phyloP scores from a whole-genome alignment of 2,888 invertebrate species.

The Tortricodes alternella region DNA sequence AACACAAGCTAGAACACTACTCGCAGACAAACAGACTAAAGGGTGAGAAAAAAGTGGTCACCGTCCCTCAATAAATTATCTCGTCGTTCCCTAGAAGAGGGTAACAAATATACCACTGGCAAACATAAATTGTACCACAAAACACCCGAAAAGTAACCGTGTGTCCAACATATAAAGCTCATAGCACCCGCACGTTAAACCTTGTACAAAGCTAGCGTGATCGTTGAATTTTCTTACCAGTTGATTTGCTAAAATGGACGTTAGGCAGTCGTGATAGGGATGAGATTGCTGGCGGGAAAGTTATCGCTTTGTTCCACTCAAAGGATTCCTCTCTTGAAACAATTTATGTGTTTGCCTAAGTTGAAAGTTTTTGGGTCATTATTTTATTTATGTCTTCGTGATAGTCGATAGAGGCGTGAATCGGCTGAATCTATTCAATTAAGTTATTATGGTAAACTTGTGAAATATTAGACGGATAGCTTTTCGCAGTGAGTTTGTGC shows the following conservation, averaged over 20 bases:
- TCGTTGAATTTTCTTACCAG: conserved; percentile 19
- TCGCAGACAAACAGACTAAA: conserved; percentile 51
- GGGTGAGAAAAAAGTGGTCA: conserved; percentile 59
- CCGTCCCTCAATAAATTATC: conserved; percentile 62
- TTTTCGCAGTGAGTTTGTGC: too few species aligned
- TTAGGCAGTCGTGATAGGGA: conserved; percentile 32
- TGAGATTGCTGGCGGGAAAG: conserved; percentile 37
- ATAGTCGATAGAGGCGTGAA: conserved; percentile 28
- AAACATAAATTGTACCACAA: conserved; percentile 6
- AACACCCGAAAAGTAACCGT: conserved; percentile 37
- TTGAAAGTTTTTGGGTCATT: conserved; percentile 63
- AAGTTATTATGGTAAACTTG: conserved; percentile 8
- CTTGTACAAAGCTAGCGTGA: conserved; percentile 23
- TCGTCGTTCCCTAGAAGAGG: conserved; percentile 56
- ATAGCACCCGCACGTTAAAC: not conserved
- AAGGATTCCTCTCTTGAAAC: conserved; percentile 61
- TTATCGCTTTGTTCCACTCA: conserved; percentile 49
- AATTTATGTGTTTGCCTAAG: conserved; percentile 72
- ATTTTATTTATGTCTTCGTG: conserved; percentile 46
- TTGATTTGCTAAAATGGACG: conserved; percentile 14
- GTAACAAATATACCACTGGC: conserved; percentile 42
- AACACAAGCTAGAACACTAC: conserved; percentile 38
- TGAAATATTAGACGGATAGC: too few species aligned
- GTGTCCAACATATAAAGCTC: not conserved
- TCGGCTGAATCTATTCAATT: conserved; percentile 21